These are phyloP conservation scores for Chironomus riparius DNA, from an alignment of 2,888 invertebrate species.

Conservation along the genomic window DNA sequence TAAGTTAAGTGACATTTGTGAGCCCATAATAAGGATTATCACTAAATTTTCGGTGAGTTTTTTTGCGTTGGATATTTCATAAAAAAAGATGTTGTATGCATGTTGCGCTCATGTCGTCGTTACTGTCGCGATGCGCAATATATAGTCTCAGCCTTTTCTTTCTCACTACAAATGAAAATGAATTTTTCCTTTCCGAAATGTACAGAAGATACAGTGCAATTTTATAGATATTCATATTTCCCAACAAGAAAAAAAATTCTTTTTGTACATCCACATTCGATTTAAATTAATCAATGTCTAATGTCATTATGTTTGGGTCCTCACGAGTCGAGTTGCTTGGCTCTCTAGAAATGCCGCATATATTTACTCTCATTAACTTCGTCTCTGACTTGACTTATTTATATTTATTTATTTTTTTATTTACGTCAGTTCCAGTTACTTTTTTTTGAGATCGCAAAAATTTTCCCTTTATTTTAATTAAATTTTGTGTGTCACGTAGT, in stretches of 20 bases:
- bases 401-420: not conserved
- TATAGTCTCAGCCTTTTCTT: not conserved
- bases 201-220: not conserved
- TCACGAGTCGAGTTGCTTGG: not conserved
- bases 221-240: not conserved
- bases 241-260: too few species aligned
- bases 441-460: too few species aligned
- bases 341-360: not conserved
- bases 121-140: constrained; percentile 5
- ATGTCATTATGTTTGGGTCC: not conserved
- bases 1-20: not conserved
- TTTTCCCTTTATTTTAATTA: too few species aligned
- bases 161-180: not conserved
- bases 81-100: not conserved
- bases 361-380: not conserved
- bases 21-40: not conserved
- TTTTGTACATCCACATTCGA: too few species aligned
- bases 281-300: too few species aligned
- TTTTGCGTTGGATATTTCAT: constrained; percentile 5
- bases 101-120: not conserved
- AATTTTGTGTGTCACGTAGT: not conserved
- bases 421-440: not conserved
- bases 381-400: not conserved
- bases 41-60: not conserved
- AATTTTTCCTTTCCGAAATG: not conserved